Base-by-base conservation (phyloP, 2,888 invertebrate genomes). In the Megamerina dolium region DNA sequence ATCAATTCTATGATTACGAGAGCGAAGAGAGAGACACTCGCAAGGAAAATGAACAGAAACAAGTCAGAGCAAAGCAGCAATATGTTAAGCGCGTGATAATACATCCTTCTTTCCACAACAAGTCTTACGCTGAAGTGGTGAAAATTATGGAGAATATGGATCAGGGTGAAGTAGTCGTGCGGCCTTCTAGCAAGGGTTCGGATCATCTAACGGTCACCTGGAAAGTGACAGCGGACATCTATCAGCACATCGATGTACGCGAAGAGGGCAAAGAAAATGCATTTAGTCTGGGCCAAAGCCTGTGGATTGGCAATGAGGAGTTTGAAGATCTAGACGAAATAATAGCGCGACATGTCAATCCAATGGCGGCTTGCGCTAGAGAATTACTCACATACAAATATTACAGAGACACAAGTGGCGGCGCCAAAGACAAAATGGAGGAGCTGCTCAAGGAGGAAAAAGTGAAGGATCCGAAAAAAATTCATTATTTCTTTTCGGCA, bases 311-410 rank as follows among this genome's bases (percentile, higher is more conserved):
- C 26, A 83, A 79, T 48, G 90, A 95, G 60, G 94, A 95, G 63
- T 99, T 93, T 70, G 99, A 99, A 74, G 99, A 99, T 73, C 75
- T 99, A 23, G 99, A 99, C 71, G 99, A 99, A 82, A 99, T 99
- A 47, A 90, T 99, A 42, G 96, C 97, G 0, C 81, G 97, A 10
- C 82, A 93, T 72, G 85, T 99, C 5, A 93, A 90, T 47, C 99
- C 97, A 0, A 95, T 99, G 95, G 95, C 96, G 1, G 81, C 87
- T 0, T 86, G 85, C 62, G 93, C 91, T 0, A 79, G 94, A 3
- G 99, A 99, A 64, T 76, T 99, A 29, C 74, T 94, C 39, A 80
- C 83, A 30, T 95, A 93, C 73, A 93, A 93, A 63, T 95, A 96
- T 70, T 95, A 86, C 72, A 81, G 82, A 53, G 79, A 84, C 19